Conservation (phyloP, 2,888 invertebrate species). For the Stenoptilia bipunctidactyla region DNA sequence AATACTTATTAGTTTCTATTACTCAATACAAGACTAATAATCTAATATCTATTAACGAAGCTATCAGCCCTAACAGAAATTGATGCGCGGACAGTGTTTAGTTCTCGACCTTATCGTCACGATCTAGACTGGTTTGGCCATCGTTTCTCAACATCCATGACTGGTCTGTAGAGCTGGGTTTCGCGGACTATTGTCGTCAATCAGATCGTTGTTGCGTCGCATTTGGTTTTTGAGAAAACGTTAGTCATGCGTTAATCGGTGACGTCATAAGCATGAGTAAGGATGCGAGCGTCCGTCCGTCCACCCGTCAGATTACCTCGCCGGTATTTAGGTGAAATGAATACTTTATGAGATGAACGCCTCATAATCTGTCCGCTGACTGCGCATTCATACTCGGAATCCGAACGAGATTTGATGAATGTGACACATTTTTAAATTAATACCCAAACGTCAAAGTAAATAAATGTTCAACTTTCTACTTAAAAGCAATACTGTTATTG, state of each 20-base stretch:
- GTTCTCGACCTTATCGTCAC: neutral
- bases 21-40: too few relatives aligned
- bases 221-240: neutral
- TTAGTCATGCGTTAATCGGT: constrained; percentile 49
- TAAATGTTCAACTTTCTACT: neutral
- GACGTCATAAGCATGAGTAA: constrained; percentile 63
- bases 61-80: too few relatives aligned
- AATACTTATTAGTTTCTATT: too few relatives aligned
- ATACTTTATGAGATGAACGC: constrained; percentile 22
- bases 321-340: constrained; percentile 36
- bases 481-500: neutral
- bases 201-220: neutral
- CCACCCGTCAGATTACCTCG: constrained; percentile 33
- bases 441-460: too few relatives aligned
- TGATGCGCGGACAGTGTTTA: neutral
- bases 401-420: too few relatives aligned
- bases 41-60: too few relatives aligned
- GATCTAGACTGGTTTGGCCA: neutral
- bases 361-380: constrained; percentile 12
- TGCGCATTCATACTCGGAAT: too few relatives aligned
- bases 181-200: neutral
- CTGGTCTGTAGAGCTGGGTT: neutral
- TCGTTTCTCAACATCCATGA: neutral
- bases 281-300: constrained; percentile 19
- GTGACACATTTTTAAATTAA: too few relatives aligned